These are phyloP conservation scores for Phaenicophaeus curvirostris DNA, from an alignment of 2,797 vertebrate species.

Conservation along the genomic window DNA sequence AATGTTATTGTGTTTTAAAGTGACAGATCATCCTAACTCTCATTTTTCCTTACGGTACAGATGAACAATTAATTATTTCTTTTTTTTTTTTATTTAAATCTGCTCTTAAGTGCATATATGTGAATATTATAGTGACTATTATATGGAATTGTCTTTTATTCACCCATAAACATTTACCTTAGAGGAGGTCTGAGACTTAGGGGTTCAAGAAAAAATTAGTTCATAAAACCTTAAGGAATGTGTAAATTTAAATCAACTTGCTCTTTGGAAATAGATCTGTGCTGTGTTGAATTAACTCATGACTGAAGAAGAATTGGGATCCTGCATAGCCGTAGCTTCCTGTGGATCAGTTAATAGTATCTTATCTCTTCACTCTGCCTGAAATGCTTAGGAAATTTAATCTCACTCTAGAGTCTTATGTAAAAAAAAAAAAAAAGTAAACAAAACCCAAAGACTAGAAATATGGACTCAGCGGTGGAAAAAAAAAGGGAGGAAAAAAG, in stretches of 20 bases:
- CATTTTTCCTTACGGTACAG: neutral
- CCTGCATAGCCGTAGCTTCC: neutral
- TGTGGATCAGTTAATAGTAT: neutral
- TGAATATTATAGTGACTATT: neutral
- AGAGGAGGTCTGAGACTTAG: neutral
- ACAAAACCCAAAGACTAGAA: neutral
- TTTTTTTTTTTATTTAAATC: neutral
- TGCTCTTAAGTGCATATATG: neutral
- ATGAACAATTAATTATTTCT: neutral
- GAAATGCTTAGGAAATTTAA: neutral
- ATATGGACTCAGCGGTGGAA: neutral
- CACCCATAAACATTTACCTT: neutral
- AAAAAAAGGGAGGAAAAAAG: neutral
- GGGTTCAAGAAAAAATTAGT: accelerated
- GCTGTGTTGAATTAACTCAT: neutral
- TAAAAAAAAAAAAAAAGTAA: neutral
- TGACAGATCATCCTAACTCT: neutral
- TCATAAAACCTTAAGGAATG: neutral
- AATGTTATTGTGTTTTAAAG: neutral
- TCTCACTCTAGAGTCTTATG: neutral
- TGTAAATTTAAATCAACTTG: neutral
- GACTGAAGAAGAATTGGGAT: neutral
- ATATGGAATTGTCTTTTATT: neutral
- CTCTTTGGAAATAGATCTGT: neutral
- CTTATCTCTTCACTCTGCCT: neutral